Conservation (phyloP, 2,113 vertebrate genomes). For the Regulus satrapa region DNA sequence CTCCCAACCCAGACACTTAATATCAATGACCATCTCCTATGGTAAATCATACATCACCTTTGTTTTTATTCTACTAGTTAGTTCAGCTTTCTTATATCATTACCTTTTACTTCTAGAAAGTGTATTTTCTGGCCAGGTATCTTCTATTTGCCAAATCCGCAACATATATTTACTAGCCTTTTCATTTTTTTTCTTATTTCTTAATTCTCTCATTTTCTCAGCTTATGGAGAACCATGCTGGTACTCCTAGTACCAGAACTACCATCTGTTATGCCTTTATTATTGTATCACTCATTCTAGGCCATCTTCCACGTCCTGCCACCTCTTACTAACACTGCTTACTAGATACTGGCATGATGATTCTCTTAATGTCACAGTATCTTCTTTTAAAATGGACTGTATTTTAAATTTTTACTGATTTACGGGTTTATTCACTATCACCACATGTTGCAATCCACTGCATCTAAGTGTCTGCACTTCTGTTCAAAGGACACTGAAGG, state of each 20-base stretch:
- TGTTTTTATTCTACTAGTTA: neutral
- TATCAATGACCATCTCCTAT: neutral
- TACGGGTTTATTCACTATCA: neutral
- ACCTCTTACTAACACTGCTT: slow-evolving; percentile 29
- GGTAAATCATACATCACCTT: neutral
- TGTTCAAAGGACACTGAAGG: neutral
- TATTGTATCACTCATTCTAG: slow-evolving; percentile 23
- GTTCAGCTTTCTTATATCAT: neutral
- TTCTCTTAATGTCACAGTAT: slow-evolving; percentile 1
- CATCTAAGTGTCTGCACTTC: neutral
- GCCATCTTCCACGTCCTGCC: slow-evolving; percentile 1
- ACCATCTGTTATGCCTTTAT: slow-evolving; percentile 55
- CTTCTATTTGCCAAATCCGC: neutral
- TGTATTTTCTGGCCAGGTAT: neutral
- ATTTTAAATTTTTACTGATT: neutral
- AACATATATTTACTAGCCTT: neutral
- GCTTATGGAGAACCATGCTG: neutral
- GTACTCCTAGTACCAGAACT: slow-evolving; percentile 51
- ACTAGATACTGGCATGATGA: neutral
- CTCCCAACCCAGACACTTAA: neutral
- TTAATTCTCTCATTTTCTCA: neutral
- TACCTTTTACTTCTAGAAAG: neutral
- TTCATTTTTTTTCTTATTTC: neutral
- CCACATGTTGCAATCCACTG: neutral
- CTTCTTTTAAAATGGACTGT: neutral